Base-by-base conservation (phyloP, 2,888 invertebrate genomes). In the Tuta absoluta region DNA sequence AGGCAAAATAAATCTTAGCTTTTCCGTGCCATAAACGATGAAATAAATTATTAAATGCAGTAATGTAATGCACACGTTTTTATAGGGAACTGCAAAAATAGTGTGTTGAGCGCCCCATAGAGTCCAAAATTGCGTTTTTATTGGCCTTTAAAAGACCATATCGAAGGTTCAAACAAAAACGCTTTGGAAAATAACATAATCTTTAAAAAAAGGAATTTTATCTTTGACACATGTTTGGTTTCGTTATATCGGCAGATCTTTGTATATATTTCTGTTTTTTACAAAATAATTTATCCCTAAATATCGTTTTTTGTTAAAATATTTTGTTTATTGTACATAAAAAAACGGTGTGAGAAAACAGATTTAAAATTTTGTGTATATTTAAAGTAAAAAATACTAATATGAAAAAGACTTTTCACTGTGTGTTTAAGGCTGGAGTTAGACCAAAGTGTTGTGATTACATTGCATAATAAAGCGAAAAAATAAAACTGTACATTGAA, bases 371-470 rank as follows among this genome's bases (percentile, higher is more conserved):
- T 57, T 41, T 67, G 61, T 63, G 63, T 61, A 65, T 65, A 70
- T 75, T 63, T 61, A 59, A 66, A 62, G 63, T 66, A 65, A 68
- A 70, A 65, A 68, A 56, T 65, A 68, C 60, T 65, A 57, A 65
- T 66, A 60, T 8, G 33, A 67, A 68, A 69, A 70, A 69, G 65
- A 72, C 75, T 73, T 77, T 76, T 74, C 78, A 76, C 78, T 81
- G 79, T 82, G 82, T 86, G 82, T 82, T 78, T 75, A 77, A 93
- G 93, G 94, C 93, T 94, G 93, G 94, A 94, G 92, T 92, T 92
- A 93, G 93, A 93, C 94, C 94, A 94, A 94, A 94, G 93, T 91
- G 87, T 89, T 88, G 84, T 84, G 89, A 89, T 86, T 81, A 81
- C 89, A 91, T 89, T 90, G 89, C 88, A 72, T 64, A 64, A 69